Evolutionary conservation across 2,888 invertebrate genomes (phyloP), one percentile per base, ranked within the genome.

Genomic region (Coenonympha glycerion): DNA sequence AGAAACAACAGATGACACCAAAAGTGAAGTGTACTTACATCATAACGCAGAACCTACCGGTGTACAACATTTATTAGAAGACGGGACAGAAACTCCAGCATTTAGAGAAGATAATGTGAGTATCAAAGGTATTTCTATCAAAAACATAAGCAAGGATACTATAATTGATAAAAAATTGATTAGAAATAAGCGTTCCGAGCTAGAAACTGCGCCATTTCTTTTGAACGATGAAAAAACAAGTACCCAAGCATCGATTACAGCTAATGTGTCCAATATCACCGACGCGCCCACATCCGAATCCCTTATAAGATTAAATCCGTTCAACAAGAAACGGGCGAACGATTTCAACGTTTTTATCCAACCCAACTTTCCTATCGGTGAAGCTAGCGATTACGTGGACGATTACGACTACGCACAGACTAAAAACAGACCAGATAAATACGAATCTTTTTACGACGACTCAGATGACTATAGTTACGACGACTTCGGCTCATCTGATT

Each of bases 71-170:
- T 68, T 86, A 55, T 64, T 68, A 48, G 73, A 73, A 57, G 84
- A 86, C 56, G 85, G 85, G 1, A 73, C 73, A 1, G 81, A 76
- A 47, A 72, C 79, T 0, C 78, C 85, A 16, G 85, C 84, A 1
- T 83, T 79, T 44, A 77, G 72, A 44, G 77, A 79, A 18, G 77
- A 84, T 15, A 74, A 78, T 59, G 86, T 87, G 81, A 86, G 86
- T 39, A 39, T 39, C 9, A 39, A 24, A 15, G 15, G 4, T 15
- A 6, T 39, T 16, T 15, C 13, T 15, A 22, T 3, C 3, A 33
- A 33, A 6, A 33, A 16, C 9, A 6, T 15, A 15, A 15, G 8
- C 15, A 6, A 0, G 15, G 1, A 9, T 15, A 31, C 11, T n/a
- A n/a, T n/a, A n/a, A n/a, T n/a, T n/a, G n/a, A 51, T 36, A 13